Evolutionary conservation across 2,888 invertebrate genomes (phyloP).

Genomic region (Netelia fuscicornis): DNA sequence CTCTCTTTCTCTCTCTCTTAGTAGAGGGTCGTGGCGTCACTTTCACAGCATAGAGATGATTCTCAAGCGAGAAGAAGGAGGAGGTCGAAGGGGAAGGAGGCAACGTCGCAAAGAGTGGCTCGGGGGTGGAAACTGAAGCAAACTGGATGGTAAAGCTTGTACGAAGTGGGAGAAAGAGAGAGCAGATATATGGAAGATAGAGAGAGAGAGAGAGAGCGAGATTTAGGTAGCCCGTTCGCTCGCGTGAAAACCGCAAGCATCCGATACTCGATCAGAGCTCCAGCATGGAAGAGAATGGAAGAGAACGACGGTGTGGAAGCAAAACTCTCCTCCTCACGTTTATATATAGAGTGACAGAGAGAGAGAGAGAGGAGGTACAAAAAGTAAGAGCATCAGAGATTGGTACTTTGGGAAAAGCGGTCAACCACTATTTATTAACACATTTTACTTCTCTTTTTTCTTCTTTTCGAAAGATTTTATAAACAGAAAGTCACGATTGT

Average conservation of each 20-base stretch:
- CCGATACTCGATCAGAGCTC: conserved; percentile 73
- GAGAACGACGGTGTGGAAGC: conserved; percentile 49
- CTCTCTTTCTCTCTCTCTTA: conserved; percentile 30
- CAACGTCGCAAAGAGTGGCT: conserved; percentile 49
- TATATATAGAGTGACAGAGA: neutral
- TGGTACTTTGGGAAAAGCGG: conserved; percentile 56
- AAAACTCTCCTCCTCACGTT: conserved; percentile 43
- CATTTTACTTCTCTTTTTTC: conserved; percentile 1
- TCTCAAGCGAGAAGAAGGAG: conserved; percentile 39
- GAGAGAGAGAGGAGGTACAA: conserved; percentile 47
- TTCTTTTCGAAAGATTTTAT: neutral
- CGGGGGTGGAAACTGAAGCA: conserved; percentile 56
- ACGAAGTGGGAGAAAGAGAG: conserved; percentile 17
- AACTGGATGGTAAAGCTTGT: neutral
- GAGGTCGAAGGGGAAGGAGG: conserved; percentile 33
- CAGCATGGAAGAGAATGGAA: conserved; percentile 64
- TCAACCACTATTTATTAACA: conserved; percentile 25
- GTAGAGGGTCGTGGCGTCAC: conserved; percentile 40
- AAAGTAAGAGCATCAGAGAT: conserved; percentile 24
- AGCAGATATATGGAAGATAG: conserved; percentile 27
- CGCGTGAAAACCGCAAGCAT: conserved; percentile 74
- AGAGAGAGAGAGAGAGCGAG: conserved; percentile 54
- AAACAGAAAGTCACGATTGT: neutral
- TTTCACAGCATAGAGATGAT: conserved; percentile 44
- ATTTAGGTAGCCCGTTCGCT: conserved; percentile 70